Evolutionary conservation across 2,113 vertebrate genomes (phyloP).

Genomic region (Crotalus tigris): DNA sequence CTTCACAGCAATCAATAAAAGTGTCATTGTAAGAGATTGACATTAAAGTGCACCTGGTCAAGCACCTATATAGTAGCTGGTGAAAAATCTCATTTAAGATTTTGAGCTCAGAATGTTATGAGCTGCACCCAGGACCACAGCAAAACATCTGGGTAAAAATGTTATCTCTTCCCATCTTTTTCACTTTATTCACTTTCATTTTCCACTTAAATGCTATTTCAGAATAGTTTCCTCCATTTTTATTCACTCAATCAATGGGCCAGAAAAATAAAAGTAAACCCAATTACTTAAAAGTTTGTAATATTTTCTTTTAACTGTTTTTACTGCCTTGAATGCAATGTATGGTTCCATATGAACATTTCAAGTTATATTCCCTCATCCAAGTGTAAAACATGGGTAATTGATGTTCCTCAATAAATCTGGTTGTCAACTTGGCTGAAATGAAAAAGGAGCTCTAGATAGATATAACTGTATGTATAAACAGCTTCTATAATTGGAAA

Average conservation of each 20-base stretch:
- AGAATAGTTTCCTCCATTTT: neutral
- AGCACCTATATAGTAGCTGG: neutral
- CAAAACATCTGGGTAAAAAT: neutral
- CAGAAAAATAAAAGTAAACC: neutral
- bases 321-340: neutral
- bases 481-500: neutral
- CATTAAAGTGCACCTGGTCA: neutral
- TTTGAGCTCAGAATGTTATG: neutral
- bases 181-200: neutral
- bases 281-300: neutral
- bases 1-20: neutral
- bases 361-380: neutral
- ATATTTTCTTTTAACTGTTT: neutral
- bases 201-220: neutral
- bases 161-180: neutral
- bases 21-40: neutral
- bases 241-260: neutral
- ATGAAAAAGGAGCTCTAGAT: neutral
- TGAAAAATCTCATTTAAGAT: neutral
- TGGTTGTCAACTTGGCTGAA: neutral
- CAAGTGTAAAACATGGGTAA: neutral
- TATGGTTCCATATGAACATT: neutral
- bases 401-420: neutral
- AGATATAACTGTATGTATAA: neutral
- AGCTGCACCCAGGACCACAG: neutral